These are phyloP conservation scores for Nasonia longicornis DNA, from an alignment of 1,140 invertebrate genomes.

Conservation along the genomic window DNA sequence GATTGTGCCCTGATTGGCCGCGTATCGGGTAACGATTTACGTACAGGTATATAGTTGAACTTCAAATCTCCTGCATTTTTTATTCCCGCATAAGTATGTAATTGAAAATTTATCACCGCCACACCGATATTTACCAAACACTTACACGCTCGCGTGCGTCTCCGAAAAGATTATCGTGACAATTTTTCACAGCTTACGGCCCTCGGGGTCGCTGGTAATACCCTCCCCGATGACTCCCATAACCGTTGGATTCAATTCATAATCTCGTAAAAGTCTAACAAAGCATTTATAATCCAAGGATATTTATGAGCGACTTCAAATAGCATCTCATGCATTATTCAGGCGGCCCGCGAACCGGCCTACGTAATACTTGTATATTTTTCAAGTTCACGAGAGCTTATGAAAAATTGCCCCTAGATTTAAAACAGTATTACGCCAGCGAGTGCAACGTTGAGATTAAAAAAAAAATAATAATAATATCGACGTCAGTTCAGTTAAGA, in stretches of 20 bases:
- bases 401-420: constrained; percentile 20
- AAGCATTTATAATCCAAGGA: constrained; percentile 33
- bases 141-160: not conserved
- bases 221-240: not conserved
- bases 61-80: too few species aligned
- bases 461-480: too few species aligned
- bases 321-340: constrained; percentile 38
- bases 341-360: not conserved
- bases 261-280: constrained; percentile 30
- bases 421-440: not conserved
- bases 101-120: too few species aligned
- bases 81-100: too few species aligned
- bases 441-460: too few species aligned
- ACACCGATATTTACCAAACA: not conserved
- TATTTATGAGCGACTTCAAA: constrained; percentile 30
- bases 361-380: constrained; percentile 29
- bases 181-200: not conserved
- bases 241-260: constrained; percentile 13
- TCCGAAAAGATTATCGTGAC: not conserved
- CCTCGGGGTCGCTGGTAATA: not conserved
- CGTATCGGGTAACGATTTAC: too few species aligned
- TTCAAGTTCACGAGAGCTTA: constrained; percentile 30
- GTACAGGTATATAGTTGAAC: too few species aligned
- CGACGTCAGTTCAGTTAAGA: not conserved
- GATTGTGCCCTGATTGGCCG: too few species aligned